These are phyloP conservation scores for Helicoverpa assulta DNA, from an alignment of 2,888 invertebrate species.

Conservation along the genomic window DNA sequence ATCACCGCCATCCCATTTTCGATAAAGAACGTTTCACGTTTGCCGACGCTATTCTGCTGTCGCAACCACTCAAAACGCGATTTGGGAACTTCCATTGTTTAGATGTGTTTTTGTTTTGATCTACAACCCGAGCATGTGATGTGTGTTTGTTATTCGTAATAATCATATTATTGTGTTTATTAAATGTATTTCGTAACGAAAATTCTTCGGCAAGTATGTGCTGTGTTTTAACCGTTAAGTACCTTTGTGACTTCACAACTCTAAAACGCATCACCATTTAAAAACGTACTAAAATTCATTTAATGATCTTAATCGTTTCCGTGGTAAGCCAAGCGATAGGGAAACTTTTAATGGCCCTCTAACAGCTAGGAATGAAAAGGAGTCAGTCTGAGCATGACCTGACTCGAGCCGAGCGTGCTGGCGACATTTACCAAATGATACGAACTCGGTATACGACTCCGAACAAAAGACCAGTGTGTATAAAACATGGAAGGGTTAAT, in stretches of 20 bases:
- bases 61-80: slow-evolving; percentile 31
- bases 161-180: neutral
- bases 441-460: slow-evolving; percentile 27
- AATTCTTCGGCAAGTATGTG: neutral
- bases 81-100: slow-evolving; percentile 47
- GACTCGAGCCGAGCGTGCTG: slow-evolving; percentile 20
- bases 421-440: slow-evolving; percentile 43
- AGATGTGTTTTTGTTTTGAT: slow-evolving; percentile 50
- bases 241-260: neutral
- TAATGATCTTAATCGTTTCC: slow-evolving; percentile 68
- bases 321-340: slow-evolving; percentile 29
- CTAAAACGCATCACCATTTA: slow-evolving; percentile 4
- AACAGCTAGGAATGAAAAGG: slow-evolving; percentile 40
- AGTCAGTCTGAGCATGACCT: slow-evolving; percentile 21
- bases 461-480: slow-evolving; percentile 40
- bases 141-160: slow-evolving; percentile 25
- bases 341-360: slow-evolving; percentile 76
- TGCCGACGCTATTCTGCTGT: slow-evolving; percentile 44
- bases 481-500: slow-evolving; percentile 30
- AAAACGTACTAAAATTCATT: slow-evolving; percentile 62
- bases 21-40: slow-evolving; percentile 52
- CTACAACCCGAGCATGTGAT: slow-evolving; percentile 42
- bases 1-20: slow-evolving; percentile 63
- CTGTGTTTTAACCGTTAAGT: neutral
- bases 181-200: neutral